phyloP scores from a whole-genome alignment of 2,113 vertebrate species.

The Chamaea fasciata region DNA sequence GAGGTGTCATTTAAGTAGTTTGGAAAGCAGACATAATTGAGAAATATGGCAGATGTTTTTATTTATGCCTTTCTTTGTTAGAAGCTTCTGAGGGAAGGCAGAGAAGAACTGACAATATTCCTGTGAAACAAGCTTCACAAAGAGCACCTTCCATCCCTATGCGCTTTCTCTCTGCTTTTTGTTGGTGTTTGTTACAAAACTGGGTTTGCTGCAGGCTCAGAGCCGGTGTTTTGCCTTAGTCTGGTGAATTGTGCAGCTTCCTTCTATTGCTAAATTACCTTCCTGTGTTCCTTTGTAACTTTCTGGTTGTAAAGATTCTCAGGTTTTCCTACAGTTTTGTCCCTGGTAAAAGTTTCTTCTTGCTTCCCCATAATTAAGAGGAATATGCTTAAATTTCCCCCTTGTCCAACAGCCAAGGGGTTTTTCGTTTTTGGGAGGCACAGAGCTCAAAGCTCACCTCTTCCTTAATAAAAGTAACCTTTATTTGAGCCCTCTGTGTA shows the following conservation, averaged over 20 bases:
- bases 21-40: not conserved
- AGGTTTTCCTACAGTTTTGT: not conserved
- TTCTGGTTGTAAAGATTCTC: not conserved
- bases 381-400: not conserved
- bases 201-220: not conserved
- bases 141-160: fast-evolving
- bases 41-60: fast-evolving
- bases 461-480: not conserved
- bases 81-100: not conserved
- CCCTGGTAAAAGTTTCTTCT: not conserved
- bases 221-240: not conserved
- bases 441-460: not conserved
- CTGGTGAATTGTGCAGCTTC: not conserved
- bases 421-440: not conserved
- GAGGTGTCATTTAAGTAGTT: not conserved
- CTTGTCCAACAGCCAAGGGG: not conserved
- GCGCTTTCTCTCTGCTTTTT: not conserved
- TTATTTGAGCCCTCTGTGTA: not conserved
- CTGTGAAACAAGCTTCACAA: not conserved
- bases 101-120: not conserved
- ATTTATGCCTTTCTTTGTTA: not conserved
- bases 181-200: not conserved
- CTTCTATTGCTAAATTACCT: not conserved
- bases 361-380: not conserved
- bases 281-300: not conserved